These are phyloP conservation scores for Buphagus erythrorhynchus DNA, from an alignment of 2,797 vertebrate species.

Conservation along the genomic window DNA sequence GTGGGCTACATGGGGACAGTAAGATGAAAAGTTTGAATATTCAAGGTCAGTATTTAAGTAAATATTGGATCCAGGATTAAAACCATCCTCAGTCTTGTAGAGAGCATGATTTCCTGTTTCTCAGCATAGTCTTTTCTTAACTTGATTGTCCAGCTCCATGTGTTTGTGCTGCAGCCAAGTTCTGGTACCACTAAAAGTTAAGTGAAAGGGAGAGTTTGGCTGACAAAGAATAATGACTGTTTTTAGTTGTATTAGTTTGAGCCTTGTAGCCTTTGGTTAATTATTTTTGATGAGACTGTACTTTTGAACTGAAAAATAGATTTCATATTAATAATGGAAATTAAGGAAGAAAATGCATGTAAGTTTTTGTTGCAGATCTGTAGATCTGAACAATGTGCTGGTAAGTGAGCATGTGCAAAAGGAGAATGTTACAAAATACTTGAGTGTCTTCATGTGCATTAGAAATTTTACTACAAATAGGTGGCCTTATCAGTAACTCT, in stretches of 20 bases:
- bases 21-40: conserved; percentile 9
- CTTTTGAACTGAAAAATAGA: neutral
- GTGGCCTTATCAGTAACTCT: neutral
- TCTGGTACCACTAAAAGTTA: neutral
- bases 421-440: neutral
- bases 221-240: neutral
- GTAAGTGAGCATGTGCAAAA: neutral
- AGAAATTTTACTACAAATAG: neutral
- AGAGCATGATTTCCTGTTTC: neutral
- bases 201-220: neutral
- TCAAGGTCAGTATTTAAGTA: conserved; percentile 8
- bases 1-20: neutral
- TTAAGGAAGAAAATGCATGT: neutral
- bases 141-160: neutral
- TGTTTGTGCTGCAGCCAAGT: neutral
- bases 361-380: neutral
- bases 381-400: neutral
- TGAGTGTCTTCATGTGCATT: neutral
- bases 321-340: neutral
- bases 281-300: neutral
- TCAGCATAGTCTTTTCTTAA: neutral
- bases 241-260: neutral
- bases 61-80: conserved; percentile 23
- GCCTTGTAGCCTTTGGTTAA: neutral
- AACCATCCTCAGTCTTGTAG: neutral